Percentiles rank a stretch among this genome's conserved stretches.
Conservation (phyloP, 2,797 vertebrate species). For the Arrhamphus sclerolepis region DNA sequence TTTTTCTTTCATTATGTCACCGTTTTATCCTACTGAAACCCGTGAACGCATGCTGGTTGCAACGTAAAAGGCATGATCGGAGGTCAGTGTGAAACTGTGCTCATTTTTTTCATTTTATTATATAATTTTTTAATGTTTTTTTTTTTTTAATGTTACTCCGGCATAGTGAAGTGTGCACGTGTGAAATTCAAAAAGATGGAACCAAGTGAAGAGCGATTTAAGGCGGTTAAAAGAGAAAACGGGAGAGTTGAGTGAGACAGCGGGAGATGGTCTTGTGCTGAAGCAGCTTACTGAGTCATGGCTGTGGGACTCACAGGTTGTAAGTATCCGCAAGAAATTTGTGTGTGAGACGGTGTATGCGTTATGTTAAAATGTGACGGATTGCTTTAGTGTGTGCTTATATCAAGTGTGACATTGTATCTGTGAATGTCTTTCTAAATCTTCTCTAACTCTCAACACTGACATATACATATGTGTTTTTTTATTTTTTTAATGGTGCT, state of each 20-base stretch:
- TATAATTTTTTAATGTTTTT: too few species aligned
- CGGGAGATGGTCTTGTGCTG: constrained; percentile 44
- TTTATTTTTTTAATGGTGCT: constrained; percentile 16
- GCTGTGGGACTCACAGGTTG: constrained; percentile 50
- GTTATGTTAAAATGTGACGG: constrained; percentile 27
- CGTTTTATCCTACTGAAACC: constrained; percentile 43
- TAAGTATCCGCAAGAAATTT: constrained; percentile 46
- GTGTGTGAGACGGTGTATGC: too few species aligned
- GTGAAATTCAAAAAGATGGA: constrained; percentile 17
- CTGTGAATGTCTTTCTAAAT: constrained; percentile 32
- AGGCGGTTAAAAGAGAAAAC: constrained; percentile 9
- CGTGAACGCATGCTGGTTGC: constrained; percentile 30
- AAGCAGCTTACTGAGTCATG: constrained; percentile 68
- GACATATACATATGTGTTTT: constrained; percentile 31
- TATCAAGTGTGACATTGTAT: constrained; percentile 28
- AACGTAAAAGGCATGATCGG: constrained; percentile 39
- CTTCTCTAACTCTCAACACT: constrained; percentile 41
- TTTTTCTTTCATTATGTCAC: not conserved
- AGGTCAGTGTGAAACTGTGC: constrained; percentile 7
- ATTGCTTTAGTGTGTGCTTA: constrained; percentile 54
- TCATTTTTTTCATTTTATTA: constrained; percentile 15
- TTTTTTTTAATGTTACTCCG: constrained; percentile 1
- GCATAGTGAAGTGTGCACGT: not conserved
- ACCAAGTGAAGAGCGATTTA: constrained; percentile 26
- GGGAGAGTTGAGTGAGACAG: constrained; percentile 25